Conservation (phyloP, 2,888 invertebrate genomes). For the Tenodera sinensis region DNA sequence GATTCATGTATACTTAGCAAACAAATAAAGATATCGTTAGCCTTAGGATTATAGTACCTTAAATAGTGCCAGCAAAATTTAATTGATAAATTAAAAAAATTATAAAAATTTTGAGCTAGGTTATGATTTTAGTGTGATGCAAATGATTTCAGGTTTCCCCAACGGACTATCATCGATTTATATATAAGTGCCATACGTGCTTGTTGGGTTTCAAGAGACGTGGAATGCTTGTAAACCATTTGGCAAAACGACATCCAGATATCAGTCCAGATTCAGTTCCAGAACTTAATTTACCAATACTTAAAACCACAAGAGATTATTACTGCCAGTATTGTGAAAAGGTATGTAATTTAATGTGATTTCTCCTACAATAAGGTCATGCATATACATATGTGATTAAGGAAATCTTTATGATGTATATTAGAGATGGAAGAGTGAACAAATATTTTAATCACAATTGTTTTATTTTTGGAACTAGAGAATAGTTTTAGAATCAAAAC, state of each 20-base stretch:
- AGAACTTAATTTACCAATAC: conserved; percentile 73
- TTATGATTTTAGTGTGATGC: background rate
- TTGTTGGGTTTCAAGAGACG: conserved; percentile 74
- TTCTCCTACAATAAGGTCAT: background rate
- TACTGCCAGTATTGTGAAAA: conserved; percentile 83
- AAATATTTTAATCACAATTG: too few species aligned
- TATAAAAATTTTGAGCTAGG: background rate
- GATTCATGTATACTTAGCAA: too few species aligned
- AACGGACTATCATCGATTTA: conserved; percentile 66
- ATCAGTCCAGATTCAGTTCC: conserved; percentile 62
- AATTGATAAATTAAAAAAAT: too few species aligned
- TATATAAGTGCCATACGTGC: conserved; percentile 74
- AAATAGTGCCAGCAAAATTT: too few species aligned
- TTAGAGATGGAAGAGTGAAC: too few species aligned
- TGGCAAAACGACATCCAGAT: conserved; percentile 71
- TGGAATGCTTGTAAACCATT: conserved; percentile 82
- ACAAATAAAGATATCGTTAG: too few species aligned
- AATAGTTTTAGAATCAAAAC: too few species aligned
- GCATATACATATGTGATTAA: background rate
- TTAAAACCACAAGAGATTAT: conserved; percentile 72
- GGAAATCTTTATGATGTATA: too few species aligned
- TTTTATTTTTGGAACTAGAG: too few species aligned
- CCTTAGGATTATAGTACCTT: too few species aligned
- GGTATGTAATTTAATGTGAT: conserved; percentile 38
- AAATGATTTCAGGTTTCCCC: conserved; percentile 46